Evolutionary conservation across 2,797 vertebrate genomes (phyloP).

Genomic region (Mus spretus): DNA sequence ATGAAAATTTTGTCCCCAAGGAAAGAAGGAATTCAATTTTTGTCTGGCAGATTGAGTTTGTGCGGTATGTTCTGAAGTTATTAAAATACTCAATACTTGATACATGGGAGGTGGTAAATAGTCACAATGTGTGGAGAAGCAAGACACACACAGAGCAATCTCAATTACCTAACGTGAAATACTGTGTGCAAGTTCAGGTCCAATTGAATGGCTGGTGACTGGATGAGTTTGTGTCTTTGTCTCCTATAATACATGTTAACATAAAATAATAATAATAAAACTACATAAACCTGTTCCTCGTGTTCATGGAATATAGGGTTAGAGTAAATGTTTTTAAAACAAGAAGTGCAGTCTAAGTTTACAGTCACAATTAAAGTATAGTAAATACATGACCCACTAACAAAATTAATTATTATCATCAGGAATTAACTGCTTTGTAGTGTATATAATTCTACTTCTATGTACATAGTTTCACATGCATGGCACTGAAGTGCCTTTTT

Average conservation of each 20-base stretch:
- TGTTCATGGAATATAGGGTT: neutral
- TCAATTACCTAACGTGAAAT: neutral
- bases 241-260: neutral
- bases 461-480: neutral
- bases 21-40: neutral
- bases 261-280: neutral
- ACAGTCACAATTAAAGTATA: neutral
- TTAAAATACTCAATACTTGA: neutral
- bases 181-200: neutral
- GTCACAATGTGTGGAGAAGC: neutral
- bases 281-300: no score
- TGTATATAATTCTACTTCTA: no score
- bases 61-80: neutral
- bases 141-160: neutral
- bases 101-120: neutral
- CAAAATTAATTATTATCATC: neutral
- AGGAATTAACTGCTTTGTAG: neutral
- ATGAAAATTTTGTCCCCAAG: conserved; percentile 2
- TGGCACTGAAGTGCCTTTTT: neutral
- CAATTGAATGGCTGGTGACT: neutral
- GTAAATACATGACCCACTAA: neutral
- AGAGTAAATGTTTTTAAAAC: neutral
- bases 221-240: neutral
- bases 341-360: neutral
- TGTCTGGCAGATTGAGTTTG: neutral